A percentile compares a stretch with the other conserved stretches of the same genome.
phyloP scores from a whole-genome alignment of 2,113 vertebrate species.

The Phalacrocorax pelagicus region DNA sequence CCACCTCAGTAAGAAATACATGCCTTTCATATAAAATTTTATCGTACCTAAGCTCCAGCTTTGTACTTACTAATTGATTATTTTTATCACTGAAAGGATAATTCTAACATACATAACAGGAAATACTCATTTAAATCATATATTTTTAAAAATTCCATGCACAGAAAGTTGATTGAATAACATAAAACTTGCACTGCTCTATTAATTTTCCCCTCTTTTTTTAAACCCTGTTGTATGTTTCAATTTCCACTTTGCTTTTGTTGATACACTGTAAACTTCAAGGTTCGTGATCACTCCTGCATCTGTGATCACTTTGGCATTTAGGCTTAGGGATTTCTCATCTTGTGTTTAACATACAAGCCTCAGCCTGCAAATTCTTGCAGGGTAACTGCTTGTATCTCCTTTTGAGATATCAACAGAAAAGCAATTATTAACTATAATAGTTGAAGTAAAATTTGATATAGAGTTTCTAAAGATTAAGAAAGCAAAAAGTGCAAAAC shows the following conservation, averaged over 20 bases:
- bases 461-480: not conserved
- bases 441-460: not conserved
- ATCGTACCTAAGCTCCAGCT: not conserved
- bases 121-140: not conserved
- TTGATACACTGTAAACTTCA: not conserved
- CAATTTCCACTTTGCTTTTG: not conserved
- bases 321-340: not conserved
- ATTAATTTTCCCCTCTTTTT: not conserved
- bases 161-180: not conserved
- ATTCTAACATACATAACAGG: not conserved
- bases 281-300: not conserved
- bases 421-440: not conserved
- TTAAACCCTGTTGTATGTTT: not conserved
- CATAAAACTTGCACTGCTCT: not conserved
- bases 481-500: not conserved
- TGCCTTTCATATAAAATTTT: not conserved
- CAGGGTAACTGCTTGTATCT: not conserved
- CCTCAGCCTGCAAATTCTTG: not conserved
- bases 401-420: not conserved
- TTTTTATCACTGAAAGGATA: not conserved
- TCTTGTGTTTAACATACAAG: not conserved
- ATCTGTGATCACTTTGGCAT: not conserved
- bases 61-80: not conserved
- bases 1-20: not conserved
- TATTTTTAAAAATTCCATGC: not conserved